These are phyloP conservation scores for Sarotherodon lohbergeri DNA, from an alignment of 2,113 vertebrate genomes.

Conservation along the genomic window DNA sequence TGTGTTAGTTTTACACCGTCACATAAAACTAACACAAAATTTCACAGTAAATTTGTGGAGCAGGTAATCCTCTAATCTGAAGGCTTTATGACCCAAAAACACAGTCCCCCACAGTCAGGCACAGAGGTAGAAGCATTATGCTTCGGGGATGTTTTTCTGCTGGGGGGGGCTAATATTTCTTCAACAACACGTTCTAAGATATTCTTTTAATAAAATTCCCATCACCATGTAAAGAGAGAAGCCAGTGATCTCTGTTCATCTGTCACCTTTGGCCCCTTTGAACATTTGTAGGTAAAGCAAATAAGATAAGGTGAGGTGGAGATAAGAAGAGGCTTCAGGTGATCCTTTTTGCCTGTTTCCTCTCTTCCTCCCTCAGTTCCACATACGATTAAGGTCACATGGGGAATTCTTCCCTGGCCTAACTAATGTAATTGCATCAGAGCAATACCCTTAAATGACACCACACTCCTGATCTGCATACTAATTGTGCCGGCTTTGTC, in stretches of 20 bases:
- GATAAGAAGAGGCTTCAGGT: conserved; percentile 5
- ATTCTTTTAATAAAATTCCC: neutral
- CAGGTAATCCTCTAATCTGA: neutral
- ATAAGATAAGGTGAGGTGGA: neutral
- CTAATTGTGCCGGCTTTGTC: conserved; percentile 84
- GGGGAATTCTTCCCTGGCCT: conserved; percentile 84
- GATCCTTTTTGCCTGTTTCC: neutral
- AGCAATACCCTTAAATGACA: conserved; percentile 94
- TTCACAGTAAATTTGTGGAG: neutral
- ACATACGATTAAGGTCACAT: conserved; percentile 87
- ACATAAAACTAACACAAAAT: neutral
- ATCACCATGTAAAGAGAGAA: neutral
- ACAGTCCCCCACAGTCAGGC: neutral
- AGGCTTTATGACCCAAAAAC: neutral
- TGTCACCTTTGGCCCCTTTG: neutral
- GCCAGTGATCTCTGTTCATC: neutral
- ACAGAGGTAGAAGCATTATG: neutral
- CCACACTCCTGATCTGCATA: conserved; percentile 88
- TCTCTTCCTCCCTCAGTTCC: conserved; percentile 57
- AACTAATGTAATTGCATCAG: conserved; percentile 94
- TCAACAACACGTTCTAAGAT: neutral
- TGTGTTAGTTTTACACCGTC: neutral
- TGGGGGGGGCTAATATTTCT: neutral
- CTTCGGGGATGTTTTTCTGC: neutral
- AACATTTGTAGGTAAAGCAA: neutral